phyloP scores from a whole-genome alignment of 2,797 vertebrate genomes.

The Gallinago solitaria region DNA sequence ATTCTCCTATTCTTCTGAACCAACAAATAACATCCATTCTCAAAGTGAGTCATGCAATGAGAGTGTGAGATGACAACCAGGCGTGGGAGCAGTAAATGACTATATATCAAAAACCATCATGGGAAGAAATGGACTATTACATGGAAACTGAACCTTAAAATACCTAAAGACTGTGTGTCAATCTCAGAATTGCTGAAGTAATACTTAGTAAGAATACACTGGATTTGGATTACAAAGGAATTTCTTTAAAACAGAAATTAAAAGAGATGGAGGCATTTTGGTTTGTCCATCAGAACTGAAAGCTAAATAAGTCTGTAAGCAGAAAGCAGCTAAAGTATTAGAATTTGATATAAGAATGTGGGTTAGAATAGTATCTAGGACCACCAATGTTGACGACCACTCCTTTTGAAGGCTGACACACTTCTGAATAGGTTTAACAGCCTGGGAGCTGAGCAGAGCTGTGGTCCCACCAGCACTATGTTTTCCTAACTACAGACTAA shows the following conservation, averaged over 20 bases:
- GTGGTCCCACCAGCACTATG: neutral
- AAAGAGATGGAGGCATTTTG: neutral
- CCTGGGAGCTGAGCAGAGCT: neutral
- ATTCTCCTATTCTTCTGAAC: neutral
- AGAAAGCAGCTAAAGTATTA: neutral
- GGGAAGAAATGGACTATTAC: neutral
- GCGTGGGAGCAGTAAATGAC: neutral
- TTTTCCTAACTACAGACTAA: neutral
- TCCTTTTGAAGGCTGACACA: neutral
- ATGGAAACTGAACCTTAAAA: neutral
- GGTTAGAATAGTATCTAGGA: neutral
- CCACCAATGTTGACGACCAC: neutral
- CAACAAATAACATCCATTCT: neutral
- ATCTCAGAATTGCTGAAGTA: neutral
- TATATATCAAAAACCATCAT: neutral
- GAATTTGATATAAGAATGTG: neutral
- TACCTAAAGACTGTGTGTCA: too few relatives aligned
- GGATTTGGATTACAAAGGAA: neutral
- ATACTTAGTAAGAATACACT: neutral
- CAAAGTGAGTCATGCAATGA: neutral
- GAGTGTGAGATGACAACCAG: neutral
- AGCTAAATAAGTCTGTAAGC: neutral
- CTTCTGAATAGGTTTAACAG: neutral
- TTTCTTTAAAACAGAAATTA: neutral
- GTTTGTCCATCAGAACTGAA: neutral